Base-by-base conservation (phyloP, 2,113 vertebrate species). In the Indicator indicator region DNA sequence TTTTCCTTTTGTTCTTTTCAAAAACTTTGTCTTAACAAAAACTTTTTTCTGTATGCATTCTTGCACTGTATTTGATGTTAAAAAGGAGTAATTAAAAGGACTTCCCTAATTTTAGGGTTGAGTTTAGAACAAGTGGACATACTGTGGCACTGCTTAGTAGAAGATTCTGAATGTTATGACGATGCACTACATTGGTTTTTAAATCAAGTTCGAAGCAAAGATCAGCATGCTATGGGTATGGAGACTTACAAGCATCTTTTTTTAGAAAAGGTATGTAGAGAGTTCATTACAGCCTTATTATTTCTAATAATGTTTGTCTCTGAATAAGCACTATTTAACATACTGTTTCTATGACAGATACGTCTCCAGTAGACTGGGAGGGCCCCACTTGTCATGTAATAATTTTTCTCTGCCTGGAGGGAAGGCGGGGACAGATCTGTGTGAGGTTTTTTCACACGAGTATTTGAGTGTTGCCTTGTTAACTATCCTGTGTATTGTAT, bases 161-260 rank as follows among this genome's bases (percentile, higher is more conserved):
- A 99, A 97, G 99, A 99, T 90, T 98, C 98, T 9, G 99, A 99
- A 93, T 99, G 99, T 93, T 99, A 99, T 1, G 99, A 99, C 54
- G 99, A 99, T 94, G 99, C 99, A 9, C 98, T 99, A 64, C 99
- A 99, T 90, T 99, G 99, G 99, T 99, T 99, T 97, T 98, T 99
- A 96, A 99, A 99, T 91, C 99, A 99, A 98, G 99, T 99, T 74
- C 98, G 99, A 97, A 99, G 99, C 97, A 99, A 99, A 97, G 99
- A 99, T 97, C 99, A 99, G 93, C 99, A 99, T 40, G 99, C 99
- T 8, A 99, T 99, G 99, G 99, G 99, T 81, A 99, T 99, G 99
- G 99, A 99, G 98, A 99, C 99, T 9, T 99, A 99, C 95, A 99
- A 99, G 58, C 99, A 99, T 96, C 99, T 99, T 71, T 99, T 99